Conservation (phyloP, 1,140 invertebrate species). For the Apocrypta bakeri region DNA sequence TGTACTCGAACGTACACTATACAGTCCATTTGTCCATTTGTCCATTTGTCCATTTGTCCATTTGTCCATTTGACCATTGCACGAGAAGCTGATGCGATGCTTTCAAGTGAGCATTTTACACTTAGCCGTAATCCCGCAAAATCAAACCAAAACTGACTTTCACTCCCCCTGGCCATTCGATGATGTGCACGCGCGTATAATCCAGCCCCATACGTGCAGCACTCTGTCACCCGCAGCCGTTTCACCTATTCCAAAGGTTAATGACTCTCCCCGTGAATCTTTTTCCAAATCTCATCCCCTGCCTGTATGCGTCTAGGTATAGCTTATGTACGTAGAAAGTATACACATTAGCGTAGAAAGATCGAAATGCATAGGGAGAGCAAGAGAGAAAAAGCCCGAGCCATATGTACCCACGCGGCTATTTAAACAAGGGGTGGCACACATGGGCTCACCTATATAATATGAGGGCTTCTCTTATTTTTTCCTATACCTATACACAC, state of each 20-base stretch:
- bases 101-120: background rate
- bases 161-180: background rate
- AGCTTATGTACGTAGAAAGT: background rate
- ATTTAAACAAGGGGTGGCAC: slow-evolving; percentile 59
- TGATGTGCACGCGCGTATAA: background rate
- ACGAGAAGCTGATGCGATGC: too few relatives aligned
- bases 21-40: too few relatives aligned
- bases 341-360: background rate
- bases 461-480: slow-evolving; percentile 39
- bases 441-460: background rate
- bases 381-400: slow-evolving; percentile 23
- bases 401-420: slow-evolving; percentile 48
- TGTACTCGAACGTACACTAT: too few relatives aligned
- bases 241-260: slow-evolving; percentile 11
- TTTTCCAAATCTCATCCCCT: background rate
- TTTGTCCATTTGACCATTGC: too few relatives aligned
- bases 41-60: too few relatives aligned
- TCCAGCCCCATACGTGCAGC: background rate
- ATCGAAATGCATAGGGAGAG: background rate
- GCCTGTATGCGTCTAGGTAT: background rate
- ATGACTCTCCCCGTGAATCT: slow-evolving; percentile 4
- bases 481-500: too few relatives aligned
- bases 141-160: background rate
- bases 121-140: background rate
- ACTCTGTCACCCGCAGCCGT: background rate